A percentile compares a stretch with the other conserved stretches of the same genome.
These are phyloP conservation scores for Adelphocoris suturalis DNA, from an alignment of 2,888 invertebrate genomes.

Conservation along the genomic window DNA sequence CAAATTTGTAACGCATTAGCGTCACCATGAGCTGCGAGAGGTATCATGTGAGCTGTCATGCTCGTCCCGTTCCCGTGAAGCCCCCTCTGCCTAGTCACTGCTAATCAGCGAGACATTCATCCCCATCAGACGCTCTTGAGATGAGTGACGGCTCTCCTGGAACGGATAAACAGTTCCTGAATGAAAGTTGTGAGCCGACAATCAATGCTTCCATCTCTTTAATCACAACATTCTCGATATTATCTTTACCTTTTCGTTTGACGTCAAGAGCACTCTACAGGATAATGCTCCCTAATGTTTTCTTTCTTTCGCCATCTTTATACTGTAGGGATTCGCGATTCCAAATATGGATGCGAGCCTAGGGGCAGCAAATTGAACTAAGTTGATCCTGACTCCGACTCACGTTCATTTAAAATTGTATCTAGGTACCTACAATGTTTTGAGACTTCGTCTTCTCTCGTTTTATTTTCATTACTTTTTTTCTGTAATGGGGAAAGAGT, in stretches of 20 bases:
- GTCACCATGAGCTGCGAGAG: background rate
- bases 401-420: too few species aligned
- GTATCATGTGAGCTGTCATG: background rate
- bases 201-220: conserved; percentile 25
- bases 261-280: conserved; percentile 12
- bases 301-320: background rate
- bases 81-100: conserved; percentile 20
- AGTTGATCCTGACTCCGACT: background rate
- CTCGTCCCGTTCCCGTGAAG: background rate
- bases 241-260: conserved; percentile 9
- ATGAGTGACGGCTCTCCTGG: conserved; percentile 30
- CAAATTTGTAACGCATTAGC: background rate
- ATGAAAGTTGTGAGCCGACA: background rate
- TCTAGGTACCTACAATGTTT: too few species aligned
- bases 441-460: too few species aligned
- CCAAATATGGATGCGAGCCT: too few species aligned
- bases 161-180: conserved; percentile 17
- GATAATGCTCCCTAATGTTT: background rate
- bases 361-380: too few species aligned
- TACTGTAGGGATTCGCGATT: background rate
- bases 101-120: conserved; percentile 48
- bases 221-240: conserved; percentile 50
- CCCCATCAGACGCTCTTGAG: background rate
- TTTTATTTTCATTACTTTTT: too few species aligned
- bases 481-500: too few species aligned